Conservation (phyloP, 2,113 vertebrate species). For the Crotalus helleri region DNA sequence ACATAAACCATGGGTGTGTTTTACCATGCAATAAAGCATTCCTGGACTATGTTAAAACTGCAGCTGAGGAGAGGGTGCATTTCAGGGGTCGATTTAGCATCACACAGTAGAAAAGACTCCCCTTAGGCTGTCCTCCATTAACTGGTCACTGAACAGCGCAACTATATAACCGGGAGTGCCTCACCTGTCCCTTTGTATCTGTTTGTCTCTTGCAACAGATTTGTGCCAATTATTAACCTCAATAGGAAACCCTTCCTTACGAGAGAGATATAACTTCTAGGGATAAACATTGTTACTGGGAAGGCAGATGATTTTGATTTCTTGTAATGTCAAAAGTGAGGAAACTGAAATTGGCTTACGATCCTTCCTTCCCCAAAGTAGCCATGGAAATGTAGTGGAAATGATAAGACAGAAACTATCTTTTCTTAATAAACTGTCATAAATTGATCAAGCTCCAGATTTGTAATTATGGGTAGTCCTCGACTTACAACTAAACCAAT, state of each 20-base stretch:
- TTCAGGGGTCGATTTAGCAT: constrained; percentile 97
- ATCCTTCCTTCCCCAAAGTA: constrained; percentile 1
- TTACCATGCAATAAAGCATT: constrained; percentile 86
- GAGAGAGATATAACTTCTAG: background rate
- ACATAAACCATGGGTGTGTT: constrained; percentile 67
- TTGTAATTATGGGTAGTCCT: background rate
- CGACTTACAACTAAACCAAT: background rate
- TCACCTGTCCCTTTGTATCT: background rate
- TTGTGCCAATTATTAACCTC: background rate
- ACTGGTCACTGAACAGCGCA: background rate
- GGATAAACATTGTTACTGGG: background rate
- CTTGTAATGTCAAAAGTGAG: background rate
- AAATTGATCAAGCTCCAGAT: background rate
- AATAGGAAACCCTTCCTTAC: background rate
- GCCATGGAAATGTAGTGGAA: background rate
- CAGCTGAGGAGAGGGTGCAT: constrained; percentile 67
- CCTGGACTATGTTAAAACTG: constrained; percentile 77
- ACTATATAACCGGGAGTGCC: background rate
- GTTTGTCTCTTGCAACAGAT: background rate
- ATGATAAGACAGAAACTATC: constrained; percentile 16
- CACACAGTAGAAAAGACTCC: constrained; percentile 59
- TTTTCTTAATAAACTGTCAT: constrained; percentile 17
- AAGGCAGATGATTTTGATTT: background rate
- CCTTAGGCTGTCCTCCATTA: constrained; percentile 64
- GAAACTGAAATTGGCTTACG: background rate